phyloP scores from a whole-genome alignment of 2,113 vertebrate genomes.

The Perca flavescens region DNA sequence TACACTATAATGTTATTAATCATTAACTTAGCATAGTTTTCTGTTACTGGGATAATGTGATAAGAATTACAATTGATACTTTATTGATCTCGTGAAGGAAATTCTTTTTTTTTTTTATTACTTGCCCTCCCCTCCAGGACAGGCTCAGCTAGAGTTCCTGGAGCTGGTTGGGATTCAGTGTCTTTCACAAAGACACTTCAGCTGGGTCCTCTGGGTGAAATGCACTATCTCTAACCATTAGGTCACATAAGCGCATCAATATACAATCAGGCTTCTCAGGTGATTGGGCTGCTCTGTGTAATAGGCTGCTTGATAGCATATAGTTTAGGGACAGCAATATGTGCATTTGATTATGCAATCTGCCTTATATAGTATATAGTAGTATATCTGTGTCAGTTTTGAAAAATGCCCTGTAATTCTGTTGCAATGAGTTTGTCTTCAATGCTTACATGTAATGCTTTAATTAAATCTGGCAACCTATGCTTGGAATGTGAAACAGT shows the following conservation, averaged over 20 bases:
- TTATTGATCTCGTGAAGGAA: not conserved
- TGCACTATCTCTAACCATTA: conserved; percentile 43
- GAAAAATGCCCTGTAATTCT: not conserved
- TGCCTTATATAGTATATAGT: not conserved
- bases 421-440: not conserved
- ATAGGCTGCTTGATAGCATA: not conserved
- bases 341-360: conserved; percentile 4
- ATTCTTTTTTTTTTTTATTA: not conserved
- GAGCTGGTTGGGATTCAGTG: conserved; percentile 10
- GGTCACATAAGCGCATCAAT: conserved; percentile 40
- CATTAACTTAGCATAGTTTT: conserved; percentile 3
- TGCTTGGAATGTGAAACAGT: not conserved
- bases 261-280: conserved; percentile 30
- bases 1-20: not conserved
- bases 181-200: conserved; percentile 50
- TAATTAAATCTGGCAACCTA: not conserved
- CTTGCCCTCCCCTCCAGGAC: conserved; percentile 24
- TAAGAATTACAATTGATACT: not conserved
- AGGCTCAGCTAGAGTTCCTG: conserved; percentile 45
- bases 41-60: conserved; percentile 5
- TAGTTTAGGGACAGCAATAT: conserved; percentile 2
- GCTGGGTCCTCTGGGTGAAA: conserved; percentile 46
- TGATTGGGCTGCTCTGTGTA: conserved; percentile 2
- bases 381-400: not conserved
- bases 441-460: not conserved